A percentile compares a stretch with the other conserved stretches of the same genome.
phyloP scores from a whole-genome alignment of 2,797 vertebrate genomes.

The Xenops minutus region DNA sequence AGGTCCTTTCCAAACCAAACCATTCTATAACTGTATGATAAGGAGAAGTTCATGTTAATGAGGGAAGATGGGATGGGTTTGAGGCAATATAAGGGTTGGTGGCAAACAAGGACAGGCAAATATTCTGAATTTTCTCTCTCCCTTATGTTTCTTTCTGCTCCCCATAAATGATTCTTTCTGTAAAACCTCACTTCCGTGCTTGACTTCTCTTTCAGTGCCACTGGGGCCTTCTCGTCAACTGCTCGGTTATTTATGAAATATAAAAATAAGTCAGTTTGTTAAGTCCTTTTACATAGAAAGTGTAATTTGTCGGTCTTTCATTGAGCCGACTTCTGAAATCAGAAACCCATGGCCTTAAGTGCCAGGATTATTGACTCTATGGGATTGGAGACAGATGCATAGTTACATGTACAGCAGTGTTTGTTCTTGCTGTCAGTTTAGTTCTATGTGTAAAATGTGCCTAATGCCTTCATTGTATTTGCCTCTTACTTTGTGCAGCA shows the following conservation, averaged over 20 bases:
- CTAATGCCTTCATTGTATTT: background rate
- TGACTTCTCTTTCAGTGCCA: background rate
- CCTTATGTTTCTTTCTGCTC: background rate
- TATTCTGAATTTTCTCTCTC: background rate
- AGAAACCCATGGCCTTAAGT: background rate
- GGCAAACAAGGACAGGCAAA: background rate
- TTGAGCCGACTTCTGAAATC: background rate
- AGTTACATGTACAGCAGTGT: background rate
- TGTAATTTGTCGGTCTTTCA: background rate
- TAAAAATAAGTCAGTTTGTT: background rate
- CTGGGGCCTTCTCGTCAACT: background rate
- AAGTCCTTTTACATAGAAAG: background rate
- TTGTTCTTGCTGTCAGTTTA: constrained; percentile 7
- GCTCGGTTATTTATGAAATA: background rate
- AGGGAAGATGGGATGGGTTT: background rate
- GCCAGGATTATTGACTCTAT: background rate
- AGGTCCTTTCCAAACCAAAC: background rate
- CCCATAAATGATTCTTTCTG: background rate
- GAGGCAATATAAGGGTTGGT: fast-evolving
- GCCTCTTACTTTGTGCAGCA: background rate
- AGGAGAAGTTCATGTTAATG: background rate
- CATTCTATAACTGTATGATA: background rate
- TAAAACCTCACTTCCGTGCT: background rate
- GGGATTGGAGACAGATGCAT: background rate
- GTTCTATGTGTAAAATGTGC: background rate